These are phyloP conservation scores for Aphelenchoides besseyi DNA, from an alignment of 1,140 invertebrate species.

Conservation along the genomic window DNA sequence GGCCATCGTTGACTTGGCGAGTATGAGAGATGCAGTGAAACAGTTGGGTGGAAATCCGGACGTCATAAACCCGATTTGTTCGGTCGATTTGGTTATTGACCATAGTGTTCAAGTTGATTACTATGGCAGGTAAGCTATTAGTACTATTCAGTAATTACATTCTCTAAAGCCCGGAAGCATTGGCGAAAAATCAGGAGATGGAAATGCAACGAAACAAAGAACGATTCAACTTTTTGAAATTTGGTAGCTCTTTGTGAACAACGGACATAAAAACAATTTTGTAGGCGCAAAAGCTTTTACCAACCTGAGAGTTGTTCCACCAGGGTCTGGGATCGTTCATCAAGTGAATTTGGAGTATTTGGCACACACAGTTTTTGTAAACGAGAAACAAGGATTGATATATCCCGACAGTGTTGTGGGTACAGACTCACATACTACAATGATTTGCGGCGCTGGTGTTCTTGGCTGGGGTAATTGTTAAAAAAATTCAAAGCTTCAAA, in stretches of 20 bases:
- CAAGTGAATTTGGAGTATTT: slow-evolving; percentile 69
- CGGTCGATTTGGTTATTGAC: slow-evolving; percentile 94
- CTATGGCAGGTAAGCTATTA: slow-evolving; percentile 73
- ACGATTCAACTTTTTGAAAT: slow-evolving; percentile 72
- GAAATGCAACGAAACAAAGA: slow-evolving; percentile 96
- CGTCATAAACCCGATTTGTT: slow-evolving; percentile 93
- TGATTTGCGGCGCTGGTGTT: slow-evolving; percentile 86
- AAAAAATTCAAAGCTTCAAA: background rate
- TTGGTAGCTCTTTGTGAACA: no score
- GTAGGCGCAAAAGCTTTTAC: slow-evolving; percentile 89
- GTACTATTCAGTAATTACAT: slow-evolving; percentile 5
- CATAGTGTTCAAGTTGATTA: slow-evolving; percentile 97
- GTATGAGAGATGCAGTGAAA: slow-evolving; percentile 91
- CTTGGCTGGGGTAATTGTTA: slow-evolving; percentile 69
- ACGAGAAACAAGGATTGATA: slow-evolving; percentile 67
- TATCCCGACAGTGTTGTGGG: slow-evolving; percentile 97
- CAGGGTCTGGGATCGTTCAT: slow-evolving; percentile 94
- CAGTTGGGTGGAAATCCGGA: slow-evolving; percentile 80
- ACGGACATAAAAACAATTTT: no score
- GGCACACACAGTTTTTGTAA: slow-evolving; percentile 87
- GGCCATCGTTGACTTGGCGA: slow-evolving; percentile 95
- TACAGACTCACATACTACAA: slow-evolving; percentile 96
- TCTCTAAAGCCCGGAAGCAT: slow-evolving; percentile 75
- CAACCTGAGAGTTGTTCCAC: slow-evolving; percentile 95
- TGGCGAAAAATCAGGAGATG: slow-evolving; percentile 86